Percentiles rank a stretch among this genome's conserved stretches.
These are phyloP conservation scores for Trididemnum clinides DNA, from an alignment of 23 tunicate species.

Conservation along the genomic window DNA sequence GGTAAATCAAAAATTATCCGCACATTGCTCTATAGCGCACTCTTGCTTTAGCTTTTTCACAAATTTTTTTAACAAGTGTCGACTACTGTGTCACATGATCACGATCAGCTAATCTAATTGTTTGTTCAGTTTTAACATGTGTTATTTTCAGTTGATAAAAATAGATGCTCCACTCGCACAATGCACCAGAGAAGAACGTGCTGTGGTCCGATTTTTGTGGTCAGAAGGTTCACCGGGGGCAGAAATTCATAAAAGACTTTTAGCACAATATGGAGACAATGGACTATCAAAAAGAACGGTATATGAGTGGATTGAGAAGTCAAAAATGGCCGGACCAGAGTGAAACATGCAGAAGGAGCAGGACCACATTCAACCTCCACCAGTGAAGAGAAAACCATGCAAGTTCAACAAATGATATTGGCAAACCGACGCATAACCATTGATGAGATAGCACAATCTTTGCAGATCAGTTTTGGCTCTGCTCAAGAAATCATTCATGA, in stretches of 20 bases:
- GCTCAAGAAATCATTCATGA: constrained; percentile 43
- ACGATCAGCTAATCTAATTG: too few species aligned
- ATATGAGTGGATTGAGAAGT: too few species aligned
- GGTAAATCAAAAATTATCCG: neutral
- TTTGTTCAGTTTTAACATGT: too few species aligned
- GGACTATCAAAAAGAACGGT: too few species aligned
- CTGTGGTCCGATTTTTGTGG: too few species aligned
- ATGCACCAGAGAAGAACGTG: neutral
- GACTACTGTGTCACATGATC: constrained; percentile 1
- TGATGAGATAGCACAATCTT: constrained; percentile 43
- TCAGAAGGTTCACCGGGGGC: too few species aligned
- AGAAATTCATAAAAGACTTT: constrained; percentile 12
- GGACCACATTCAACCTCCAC: constrained; percentile 38
- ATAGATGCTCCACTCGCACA: too few species aligned
- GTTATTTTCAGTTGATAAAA: too few species aligned
- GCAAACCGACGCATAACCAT: constrained; percentile 43
- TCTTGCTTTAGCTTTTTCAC: neutral
- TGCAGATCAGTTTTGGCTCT: constrained; percentile 42
- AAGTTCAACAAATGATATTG: too few species aligned
- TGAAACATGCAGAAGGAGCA: constrained; percentile 32
- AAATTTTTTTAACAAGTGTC: neutral
- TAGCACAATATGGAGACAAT: constrained; percentile 36
- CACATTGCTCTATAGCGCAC: neutral
- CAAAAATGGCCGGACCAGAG: constrained; percentile 19
- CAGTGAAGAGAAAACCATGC: constrained; percentile 27